A percentile compares a stretch with the other conserved stretches of the same genome.
phyloP scores from a whole-genome alignment of 2,797 vertebrate species.

The Hippocampus kuda region DNA sequence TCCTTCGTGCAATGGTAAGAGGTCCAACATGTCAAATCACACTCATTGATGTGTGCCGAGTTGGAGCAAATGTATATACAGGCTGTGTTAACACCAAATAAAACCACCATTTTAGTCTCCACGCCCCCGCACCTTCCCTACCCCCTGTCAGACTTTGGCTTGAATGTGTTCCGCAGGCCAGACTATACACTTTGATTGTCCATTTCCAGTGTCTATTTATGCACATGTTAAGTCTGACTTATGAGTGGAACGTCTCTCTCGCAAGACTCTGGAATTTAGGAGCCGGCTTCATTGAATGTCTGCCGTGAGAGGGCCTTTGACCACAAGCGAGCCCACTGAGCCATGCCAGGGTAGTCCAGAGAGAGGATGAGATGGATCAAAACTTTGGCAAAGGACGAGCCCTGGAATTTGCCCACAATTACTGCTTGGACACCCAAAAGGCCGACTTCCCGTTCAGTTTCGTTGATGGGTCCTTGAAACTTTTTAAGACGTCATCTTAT shows the following conservation, averaged over 20 bases:
- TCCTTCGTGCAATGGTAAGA: too few relatives aligned
- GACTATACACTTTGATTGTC: conserved; percentile 37
- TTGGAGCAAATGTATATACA: not conserved
- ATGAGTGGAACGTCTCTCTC: conserved; percentile 20
- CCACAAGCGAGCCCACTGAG: conserved; percentile 35
- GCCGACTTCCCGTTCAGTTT: too few relatives aligned
- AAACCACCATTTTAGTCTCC: conserved; percentile 12
- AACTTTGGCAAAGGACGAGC: too few relatives aligned
- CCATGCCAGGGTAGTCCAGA: too few relatives aligned
- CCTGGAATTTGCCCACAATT: too few relatives aligned
- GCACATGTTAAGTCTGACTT: conserved; percentile 11
- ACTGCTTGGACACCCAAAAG: too few relatives aligned
- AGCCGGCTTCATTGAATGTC: conserved; percentile 29
- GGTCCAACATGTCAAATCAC: too few relatives aligned
- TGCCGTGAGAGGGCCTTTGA: conserved; percentile 35
- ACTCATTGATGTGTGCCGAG: too few relatives aligned
- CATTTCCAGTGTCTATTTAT: conserved; percentile 33
- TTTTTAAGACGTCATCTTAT: too few relatives aligned
- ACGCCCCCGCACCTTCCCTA: too few relatives aligned
- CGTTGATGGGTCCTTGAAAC: too few relatives aligned
- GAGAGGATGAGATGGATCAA: too few relatives aligned
- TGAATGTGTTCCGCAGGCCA: conserved; percentile 16
- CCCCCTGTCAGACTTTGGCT: conserved; percentile 4
- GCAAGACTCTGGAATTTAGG: conserved; percentile 36
- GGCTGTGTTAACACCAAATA: conserved; percentile 19